Conservation (phyloP, 2,888 invertebrate genomes). For the Campoletis raptor region DNA sequence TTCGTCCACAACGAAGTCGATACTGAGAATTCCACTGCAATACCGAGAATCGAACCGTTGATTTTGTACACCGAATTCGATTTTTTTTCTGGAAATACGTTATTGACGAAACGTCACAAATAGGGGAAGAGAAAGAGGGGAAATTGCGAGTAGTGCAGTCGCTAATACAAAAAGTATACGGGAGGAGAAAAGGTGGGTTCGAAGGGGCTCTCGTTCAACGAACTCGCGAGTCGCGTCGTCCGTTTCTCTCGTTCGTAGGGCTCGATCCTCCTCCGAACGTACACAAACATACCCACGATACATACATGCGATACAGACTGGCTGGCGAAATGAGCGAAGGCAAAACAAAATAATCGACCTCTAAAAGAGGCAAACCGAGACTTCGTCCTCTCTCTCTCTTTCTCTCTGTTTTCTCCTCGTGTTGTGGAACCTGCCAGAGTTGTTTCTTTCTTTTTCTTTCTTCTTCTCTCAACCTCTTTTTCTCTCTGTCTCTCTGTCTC, state of each 20-base stretch:
- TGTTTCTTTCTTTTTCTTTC: conserved; percentile 60
- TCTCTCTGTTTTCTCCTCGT: conserved; percentile 51
- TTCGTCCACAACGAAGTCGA: no score
- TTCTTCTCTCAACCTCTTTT: conserved; percentile 40
- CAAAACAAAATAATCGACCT: conserved; percentile 74
- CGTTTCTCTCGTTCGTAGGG: conserved; percentile 55
- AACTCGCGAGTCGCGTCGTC: conserved; percentile 62
- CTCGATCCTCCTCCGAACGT: conserved; percentile 64
- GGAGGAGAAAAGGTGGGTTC: conserved; percentile 41
- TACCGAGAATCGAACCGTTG: neutral
- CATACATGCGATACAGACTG: conserved; percentile 9
- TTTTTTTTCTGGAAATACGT: neutral
- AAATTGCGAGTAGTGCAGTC: conserved; percentile 19
- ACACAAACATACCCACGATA: conserved; percentile 29
- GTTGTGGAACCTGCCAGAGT: conserved; percentile 71
- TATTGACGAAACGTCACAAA: conserved; percentile 30
- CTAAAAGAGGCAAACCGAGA: conserved; percentile 59
- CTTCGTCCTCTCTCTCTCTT: conserved; percentile 57
- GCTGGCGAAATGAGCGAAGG: conserved; percentile 74
- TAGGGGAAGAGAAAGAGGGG: conserved; percentile 20
- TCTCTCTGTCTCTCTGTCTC: conserved; percentile 57
- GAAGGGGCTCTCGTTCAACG: conserved; percentile 68
- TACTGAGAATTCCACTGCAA: neutral
- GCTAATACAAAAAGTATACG: conserved; percentile 50
- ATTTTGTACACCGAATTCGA: neutral